phyloP scores from a whole-genome alignment of 1,140 invertebrate genomes.

The Drosophila ogumai region DNA sequence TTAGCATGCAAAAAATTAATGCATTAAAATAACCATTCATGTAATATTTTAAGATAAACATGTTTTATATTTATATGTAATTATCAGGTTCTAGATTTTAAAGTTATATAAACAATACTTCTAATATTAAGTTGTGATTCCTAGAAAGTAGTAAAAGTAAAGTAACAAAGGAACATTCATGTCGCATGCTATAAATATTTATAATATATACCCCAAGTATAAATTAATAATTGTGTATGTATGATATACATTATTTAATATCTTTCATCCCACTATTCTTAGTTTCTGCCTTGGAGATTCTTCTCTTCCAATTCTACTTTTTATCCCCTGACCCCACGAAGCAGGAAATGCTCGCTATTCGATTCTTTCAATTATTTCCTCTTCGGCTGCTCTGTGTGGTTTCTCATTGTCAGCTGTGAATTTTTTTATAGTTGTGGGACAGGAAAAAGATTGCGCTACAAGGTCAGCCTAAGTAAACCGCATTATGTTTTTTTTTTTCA shows the following conservation, averaged over 20 bases:
- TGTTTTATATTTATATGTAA: too few species aligned
- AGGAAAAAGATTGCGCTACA: constrained; percentile 54
- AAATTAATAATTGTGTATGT: neutral
- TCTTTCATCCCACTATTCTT: neutral
- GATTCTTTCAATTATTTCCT: constrained; percentile 43
- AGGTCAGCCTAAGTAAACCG: constrained; percentile 66
- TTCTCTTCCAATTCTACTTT: neutral
- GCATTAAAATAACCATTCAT: too few species aligned
- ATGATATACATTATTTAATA: neutral
- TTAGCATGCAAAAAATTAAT: too few species aligned
- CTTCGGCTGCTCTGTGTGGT: constrained; percentile 56
- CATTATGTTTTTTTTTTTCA: constrained; percentile 30
- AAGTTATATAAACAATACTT: too few species aligned
- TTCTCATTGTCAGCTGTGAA: constrained; percentile 60
- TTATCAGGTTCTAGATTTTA: too few species aligned
- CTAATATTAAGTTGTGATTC: too few species aligned
- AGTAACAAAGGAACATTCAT: neutral
- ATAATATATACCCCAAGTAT: neutral
- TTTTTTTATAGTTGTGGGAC: constrained; percentile 32
- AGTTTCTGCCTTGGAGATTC: neutral
- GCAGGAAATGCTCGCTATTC: constrained; percentile 57
- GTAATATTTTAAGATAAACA: too few species aligned
- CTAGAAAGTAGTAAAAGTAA: neutral
- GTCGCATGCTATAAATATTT: neutral
- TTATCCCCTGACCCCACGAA: constrained; percentile 16